These are phyloP conservation scores for Pocillopora verrucosa DNA, from an alignment of 64 coral and sea anemone species.

Conservation along the genomic window DNA sequence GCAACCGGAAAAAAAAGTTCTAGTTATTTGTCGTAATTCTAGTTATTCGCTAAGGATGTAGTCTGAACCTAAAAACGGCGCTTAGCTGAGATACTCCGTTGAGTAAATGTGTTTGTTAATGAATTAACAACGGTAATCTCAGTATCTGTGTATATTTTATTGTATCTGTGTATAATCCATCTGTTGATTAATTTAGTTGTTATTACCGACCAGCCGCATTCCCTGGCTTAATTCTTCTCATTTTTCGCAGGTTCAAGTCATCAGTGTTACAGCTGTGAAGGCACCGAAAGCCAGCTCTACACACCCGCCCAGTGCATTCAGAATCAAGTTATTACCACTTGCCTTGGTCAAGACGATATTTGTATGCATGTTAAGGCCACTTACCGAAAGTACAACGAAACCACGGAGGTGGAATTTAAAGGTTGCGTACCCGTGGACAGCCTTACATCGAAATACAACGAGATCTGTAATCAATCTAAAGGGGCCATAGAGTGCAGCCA, in stretches of 20 bases:
- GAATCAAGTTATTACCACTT: not conserved
- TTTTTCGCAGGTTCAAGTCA: not conserved
- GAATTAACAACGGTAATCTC: too few relatives aligned
- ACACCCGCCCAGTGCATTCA: not conserved
- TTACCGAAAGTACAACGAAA: not conserved
- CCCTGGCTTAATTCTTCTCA: not conserved
- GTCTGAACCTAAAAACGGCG: too few relatives aligned
- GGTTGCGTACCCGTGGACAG: not conserved
- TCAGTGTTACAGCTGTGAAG: conserved; percentile 1
- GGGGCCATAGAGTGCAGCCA: not conserved
- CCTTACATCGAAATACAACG: not conserved
- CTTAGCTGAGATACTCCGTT: too few relatives aligned
- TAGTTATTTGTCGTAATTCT: too few relatives aligned
- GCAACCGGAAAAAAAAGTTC: too few relatives aligned
- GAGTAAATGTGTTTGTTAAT: too few relatives aligned
- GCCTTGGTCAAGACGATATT: not conserved
- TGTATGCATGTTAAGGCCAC: not conserved
- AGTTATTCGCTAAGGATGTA: too few relatives aligned
- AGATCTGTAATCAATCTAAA: not conserved
- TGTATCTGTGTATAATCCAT: too few relatives aligned
- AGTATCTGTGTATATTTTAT: too few relatives aligned
- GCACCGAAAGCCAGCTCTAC: too few relatives aligned
- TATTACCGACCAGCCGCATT: too few relatives aligned
- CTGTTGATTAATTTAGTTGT: too few relatives aligned
- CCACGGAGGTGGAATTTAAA: not conserved